These are phyloP conservation scores for Actinia tenebrosa DNA, from an alignment of 64 coral and sea anemone genomes.

Conservation along the genomic window DNA sequence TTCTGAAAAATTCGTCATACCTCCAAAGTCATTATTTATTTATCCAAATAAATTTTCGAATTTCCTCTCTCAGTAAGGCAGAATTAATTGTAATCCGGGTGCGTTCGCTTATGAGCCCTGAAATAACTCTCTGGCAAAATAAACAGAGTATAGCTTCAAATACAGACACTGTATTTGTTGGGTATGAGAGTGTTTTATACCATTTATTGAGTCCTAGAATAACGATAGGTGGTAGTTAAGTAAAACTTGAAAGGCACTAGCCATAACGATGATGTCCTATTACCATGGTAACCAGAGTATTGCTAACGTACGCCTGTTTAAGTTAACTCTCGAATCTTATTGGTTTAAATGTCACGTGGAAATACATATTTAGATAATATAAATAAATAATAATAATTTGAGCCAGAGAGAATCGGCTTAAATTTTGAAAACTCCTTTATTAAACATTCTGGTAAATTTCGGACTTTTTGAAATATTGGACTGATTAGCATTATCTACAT, in stretches of 20 bases:
- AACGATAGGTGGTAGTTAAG: not conserved
- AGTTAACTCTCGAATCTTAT: not conserved
- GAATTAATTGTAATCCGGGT: not conserved
- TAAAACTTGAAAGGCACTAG: not conserved
- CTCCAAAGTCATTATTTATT: constrained; percentile 4
- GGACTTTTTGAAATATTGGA: not conserved
- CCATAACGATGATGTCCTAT: not conserved
- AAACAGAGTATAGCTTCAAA: not conserved
- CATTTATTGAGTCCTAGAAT: not conserved
- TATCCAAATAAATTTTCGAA: not conserved
- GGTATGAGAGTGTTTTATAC: not conserved
- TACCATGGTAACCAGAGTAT: not conserved
- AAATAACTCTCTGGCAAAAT: too few relatives aligned
- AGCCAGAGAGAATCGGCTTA: not conserved
- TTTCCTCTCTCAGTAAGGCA: not conserved
- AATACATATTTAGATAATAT: not conserved
- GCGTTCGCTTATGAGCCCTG: not conserved
- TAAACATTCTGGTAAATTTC: not conserved
- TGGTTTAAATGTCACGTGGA: not conserved
- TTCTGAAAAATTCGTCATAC: not conserved
- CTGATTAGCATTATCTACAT: not conserved
- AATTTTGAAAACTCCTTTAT: not conserved
- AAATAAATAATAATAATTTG: not conserved
- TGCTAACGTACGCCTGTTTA: not conserved
- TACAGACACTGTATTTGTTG: not conserved